Base-by-base conservation (phyloP, 2,888 invertebrate species). In the Drosophila borealis region DNA sequence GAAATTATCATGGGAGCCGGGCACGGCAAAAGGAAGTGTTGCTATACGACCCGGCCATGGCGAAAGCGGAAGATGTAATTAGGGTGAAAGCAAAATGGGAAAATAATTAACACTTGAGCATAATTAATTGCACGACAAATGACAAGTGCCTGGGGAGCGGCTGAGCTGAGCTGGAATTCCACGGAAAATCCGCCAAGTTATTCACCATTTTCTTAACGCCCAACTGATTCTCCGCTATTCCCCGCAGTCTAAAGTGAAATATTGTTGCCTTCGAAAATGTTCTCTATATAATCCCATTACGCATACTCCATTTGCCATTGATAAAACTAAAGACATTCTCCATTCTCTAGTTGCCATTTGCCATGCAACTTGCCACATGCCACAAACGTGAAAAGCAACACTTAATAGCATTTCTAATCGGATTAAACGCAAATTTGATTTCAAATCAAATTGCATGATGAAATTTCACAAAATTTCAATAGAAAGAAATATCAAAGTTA, bases 51-150 rank as follows among this genome's bases (percentile, higher is more conserved):
- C 45, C 41, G 57, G 62, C 54, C 48, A 39, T 49, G 53, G 68
- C 59, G 29, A 33, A 44, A 33, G 57, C 82, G 83, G 83, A 88
- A 88, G 78, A 86, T 75, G 86, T 83, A 83, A 83, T 88, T 83
- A 85, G 83, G 83, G 67, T 80, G 70, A 85, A 86, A 73, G 80
- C 68, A 75, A 86, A 83, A 83, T 83, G 86, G 73, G 80, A 88
- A 83, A 83, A 86, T 83, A 83, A 83, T 83, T 88, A 83, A 88
- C 86, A 86, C 88, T 88, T 75, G 85, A 74, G 80, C 75, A 85
- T 86, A 85, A 88, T 88, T 80, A 88, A 85, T 85, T 83, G 83
- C 83, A 78, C 61, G 86, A 80, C 79, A 88, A 87, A 87, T 78
- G 84, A 71, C 81, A 78, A 81, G 81, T 71, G 71, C 60, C 84